phyloP scores from a whole-genome alignment of 2,888 invertebrate genomes.

The Cephus sareptanus region DNA sequence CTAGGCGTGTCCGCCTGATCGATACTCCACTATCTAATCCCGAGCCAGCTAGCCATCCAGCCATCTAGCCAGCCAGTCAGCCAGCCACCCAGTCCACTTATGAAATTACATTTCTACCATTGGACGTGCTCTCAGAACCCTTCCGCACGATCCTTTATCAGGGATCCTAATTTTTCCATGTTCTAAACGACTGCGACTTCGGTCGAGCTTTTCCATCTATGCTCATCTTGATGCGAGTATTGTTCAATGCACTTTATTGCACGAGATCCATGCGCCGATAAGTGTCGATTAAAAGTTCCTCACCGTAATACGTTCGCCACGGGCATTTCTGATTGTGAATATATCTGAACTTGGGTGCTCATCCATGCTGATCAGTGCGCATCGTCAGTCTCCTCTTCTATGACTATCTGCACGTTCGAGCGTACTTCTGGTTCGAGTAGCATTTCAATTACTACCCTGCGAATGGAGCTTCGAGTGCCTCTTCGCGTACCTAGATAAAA shows the following conservation, averaged over 20 bases:
- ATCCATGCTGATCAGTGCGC: no score
- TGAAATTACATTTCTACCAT: constrained; percentile 36
- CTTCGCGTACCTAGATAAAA: constrained; percentile 53
- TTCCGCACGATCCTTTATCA: no score
- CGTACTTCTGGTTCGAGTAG: background rate
- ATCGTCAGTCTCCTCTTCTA: no score
- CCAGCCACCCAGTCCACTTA: constrained; percentile 27
- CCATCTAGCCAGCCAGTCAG: no score
- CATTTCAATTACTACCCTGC: constrained; percentile 48
- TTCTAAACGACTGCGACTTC: no score
- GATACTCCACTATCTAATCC: constrained; percentile 51
- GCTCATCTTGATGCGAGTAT: no score
- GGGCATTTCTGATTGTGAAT: no score
- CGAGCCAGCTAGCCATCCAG: constrained; percentile 11
- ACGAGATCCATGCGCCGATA: constrained; percentile 1
- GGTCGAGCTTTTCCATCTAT: no score
- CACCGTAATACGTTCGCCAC: no score
- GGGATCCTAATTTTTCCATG: no score
- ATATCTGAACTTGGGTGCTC: no score
- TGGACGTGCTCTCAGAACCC: constrained; percentile 2
- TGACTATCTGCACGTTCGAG: background rate
- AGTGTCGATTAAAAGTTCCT: background rate
- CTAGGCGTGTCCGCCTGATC: constrained; percentile 60
- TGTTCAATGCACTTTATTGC: background rate
- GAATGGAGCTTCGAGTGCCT: constrained; percentile 54